Evolutionary conservation across 2,888 invertebrate species (phyloP), one percentile per base, ranked within the genome.

Genomic region (Dryomyza anilis): DNA sequence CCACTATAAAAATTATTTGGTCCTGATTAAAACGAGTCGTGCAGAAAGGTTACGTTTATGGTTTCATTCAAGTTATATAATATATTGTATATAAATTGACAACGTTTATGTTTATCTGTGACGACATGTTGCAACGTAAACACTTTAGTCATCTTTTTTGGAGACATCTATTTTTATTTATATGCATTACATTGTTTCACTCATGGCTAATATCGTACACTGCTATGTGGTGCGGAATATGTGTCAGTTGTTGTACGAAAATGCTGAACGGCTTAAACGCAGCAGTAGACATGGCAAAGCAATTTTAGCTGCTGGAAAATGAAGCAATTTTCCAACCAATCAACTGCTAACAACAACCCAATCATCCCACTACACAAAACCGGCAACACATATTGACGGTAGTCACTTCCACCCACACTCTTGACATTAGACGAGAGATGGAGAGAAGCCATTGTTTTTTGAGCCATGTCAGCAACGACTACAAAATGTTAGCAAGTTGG

Each of bases 301-400:
- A 61, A 61, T 61, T 61, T 61, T 19, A 21, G 19, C 21, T 39
- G 33, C 33, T 39, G 19, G 43, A 52, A 61, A 61, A 61, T 61
- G 53, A 53, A 61, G 53, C 61, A 53, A 61, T 53, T 60, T 60
- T 60, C 60, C 60, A 60, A 36, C 36, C 50, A 60, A 60, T 52
- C 60, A 39, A 59, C 48, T 43, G 36, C 60, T 27, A 46, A n/a
- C n/a, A n/a, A n/a, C n/a, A n/a, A n/a, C n/a, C n/a, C n/a, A n/a
- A n/a, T n/a, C n/a, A n/a, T n/a, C n/a, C n/a, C 59, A 12, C 23
- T 23, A 16, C 33, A 57, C 16, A 27, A 59, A 6, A 8, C n/a
- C 43, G 43, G 10, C 3, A 4, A 29, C 2, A 29, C 43, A n/a
- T n/a, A n/a, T n/a, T n/a, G n/a, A n/a, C n/a, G n/a, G n/a, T n/a